These are phyloP conservation scores for Dolichoris vasculosae DNA, from an alignment of 1,140 invertebrate species.

Conservation along the genomic window DNA sequence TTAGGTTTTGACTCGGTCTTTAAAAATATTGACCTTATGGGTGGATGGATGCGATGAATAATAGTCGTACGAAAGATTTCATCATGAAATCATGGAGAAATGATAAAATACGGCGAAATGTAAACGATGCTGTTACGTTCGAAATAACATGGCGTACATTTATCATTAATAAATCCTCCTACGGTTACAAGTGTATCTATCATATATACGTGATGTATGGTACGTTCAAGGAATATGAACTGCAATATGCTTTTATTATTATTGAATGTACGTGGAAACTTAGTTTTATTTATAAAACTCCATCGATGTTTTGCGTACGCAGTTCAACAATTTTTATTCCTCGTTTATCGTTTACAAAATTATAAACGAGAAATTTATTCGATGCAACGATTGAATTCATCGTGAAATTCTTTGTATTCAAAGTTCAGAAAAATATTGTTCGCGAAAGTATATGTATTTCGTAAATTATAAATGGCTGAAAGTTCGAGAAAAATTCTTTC, in stretches of 20 bases:
- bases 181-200: neutral
- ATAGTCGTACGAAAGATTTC: slow-evolving; percentile 2
- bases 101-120: slow-evolving; percentile 1
- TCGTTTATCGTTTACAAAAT: too few species aligned
- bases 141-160: neutral
- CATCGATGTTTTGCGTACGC: too few species aligned
- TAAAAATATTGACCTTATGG: slow-evolving; percentile 21
- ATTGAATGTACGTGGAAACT: neutral
- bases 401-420: too few species aligned
- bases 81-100: slow-evolving; percentile 18
- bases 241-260: neutral
- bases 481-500: too few species aligned
- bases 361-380: too few species aligned
- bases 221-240: too few species aligned
- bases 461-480: too few species aligned
- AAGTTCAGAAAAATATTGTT: too few species aligned
- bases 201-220: neutral
- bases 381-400: too few species aligned
- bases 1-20: neutral
- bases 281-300: too few species aligned
- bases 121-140: neutral
- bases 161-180: neutral
- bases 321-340: too few species aligned
- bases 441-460: too few species aligned
- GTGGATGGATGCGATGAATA: neutral